A percentile compares a stretch with the other conserved stretches of the same genome.
phyloP scores from a whole-genome alignment of 2,797 vertebrate species.

The Salmo trutta region DNA sequence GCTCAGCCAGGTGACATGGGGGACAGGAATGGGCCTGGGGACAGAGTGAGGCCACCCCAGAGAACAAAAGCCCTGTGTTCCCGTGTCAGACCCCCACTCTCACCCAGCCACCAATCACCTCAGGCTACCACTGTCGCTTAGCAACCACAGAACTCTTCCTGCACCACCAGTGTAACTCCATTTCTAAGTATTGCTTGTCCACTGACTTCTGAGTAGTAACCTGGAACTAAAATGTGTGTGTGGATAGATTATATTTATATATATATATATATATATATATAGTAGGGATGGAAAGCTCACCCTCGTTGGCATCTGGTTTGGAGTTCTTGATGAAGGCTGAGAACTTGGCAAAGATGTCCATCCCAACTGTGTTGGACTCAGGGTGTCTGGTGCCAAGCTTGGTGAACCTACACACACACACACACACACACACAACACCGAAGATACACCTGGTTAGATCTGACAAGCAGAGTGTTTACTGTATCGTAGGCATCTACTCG shows the following conservation, averaged over 20 bases:
- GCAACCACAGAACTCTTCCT: constrained; percentile 60
- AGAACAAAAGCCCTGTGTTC: constrained; percentile 60
- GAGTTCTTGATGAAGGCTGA: too few relatives aligned
- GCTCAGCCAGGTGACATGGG: constrained; percentile 49
- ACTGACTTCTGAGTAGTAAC: too few relatives aligned
- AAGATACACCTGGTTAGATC: constrained; percentile 10
- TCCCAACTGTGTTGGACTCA: constrained; percentile 96
- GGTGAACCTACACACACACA: not conserved
- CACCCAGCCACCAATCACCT: constrained; percentile 45
- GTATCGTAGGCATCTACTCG: not conserved
- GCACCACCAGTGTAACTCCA: too few relatives aligned
- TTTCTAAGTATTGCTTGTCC: too few relatives aligned
- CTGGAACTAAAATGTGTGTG: not conserved
- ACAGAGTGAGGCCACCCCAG: constrained; percentile 26
- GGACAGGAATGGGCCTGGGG: constrained; percentile 10
- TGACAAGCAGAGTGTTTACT: not conserved
- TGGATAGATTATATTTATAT: too few relatives aligned
- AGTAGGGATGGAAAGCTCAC: constrained; percentile 64
- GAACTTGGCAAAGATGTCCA: constrained; percentile 84
- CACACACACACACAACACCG: not conserved
- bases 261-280: too few relatives aligned
- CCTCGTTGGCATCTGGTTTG: constrained; percentile 91
- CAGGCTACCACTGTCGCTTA: constrained; percentile 46
- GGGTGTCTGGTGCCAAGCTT: constrained; percentile 55
- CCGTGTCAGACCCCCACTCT: constrained; percentile 33